Conservation (phyloP, 2,888 invertebrate genomes). For the Polyploca ridens region DNA sequence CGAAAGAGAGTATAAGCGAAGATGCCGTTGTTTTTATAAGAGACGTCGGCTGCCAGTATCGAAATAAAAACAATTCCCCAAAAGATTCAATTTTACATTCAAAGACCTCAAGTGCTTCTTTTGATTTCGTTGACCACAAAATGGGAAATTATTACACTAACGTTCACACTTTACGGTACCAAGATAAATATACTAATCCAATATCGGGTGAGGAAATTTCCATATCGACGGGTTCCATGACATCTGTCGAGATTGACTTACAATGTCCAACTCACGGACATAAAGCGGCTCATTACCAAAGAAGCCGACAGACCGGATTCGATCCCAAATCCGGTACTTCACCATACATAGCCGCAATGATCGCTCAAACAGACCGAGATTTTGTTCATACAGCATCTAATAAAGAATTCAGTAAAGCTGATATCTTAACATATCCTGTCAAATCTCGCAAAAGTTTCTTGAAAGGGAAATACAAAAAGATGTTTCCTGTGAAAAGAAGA, state of each 20-base stretch:
- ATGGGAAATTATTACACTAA: slow-evolving; percentile 51
- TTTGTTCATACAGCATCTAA: not conserved
- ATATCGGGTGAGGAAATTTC: slow-evolving; percentile 44
- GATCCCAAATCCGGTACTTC: slow-evolving; percentile 40
- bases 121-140: slow-evolving; percentile 49
- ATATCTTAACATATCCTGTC: slow-evolving; percentile 25
- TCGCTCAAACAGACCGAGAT: slow-evolving; percentile 24
- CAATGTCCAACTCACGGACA: slow-evolving; percentile 55
- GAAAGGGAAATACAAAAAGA: slow-evolving; percentile 59
- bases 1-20: slow-evolving; percentile 37
- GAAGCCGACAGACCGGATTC: slow-evolving; percentile 41
- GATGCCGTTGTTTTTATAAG: slow-evolving; percentile 68
- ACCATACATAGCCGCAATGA: slow-evolving; percentile 49
- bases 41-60: slow-evolving; percentile 76
- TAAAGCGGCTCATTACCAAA: slow-evolving; percentile 22
- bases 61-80: slow-evolving; percentile 47
- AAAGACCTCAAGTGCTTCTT: slow-evolving; percentile 57
- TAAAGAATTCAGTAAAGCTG: slow-evolving; percentile 24
- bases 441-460: slow-evolving; percentile 52
- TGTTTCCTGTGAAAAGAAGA: slow-evolving; percentile 53
- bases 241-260: slow-evolving; percentile 51
- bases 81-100: slow-evolving; percentile 46
- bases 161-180: slow-evolving; percentile 58
- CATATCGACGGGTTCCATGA: slow-evolving; percentile 48
- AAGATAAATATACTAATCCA: slow-evolving; percentile 63